Evolutionary conservation across 64 coral and sea anemone genomes (phyloP).

Genomic region (Porites australiensis): DNA sequence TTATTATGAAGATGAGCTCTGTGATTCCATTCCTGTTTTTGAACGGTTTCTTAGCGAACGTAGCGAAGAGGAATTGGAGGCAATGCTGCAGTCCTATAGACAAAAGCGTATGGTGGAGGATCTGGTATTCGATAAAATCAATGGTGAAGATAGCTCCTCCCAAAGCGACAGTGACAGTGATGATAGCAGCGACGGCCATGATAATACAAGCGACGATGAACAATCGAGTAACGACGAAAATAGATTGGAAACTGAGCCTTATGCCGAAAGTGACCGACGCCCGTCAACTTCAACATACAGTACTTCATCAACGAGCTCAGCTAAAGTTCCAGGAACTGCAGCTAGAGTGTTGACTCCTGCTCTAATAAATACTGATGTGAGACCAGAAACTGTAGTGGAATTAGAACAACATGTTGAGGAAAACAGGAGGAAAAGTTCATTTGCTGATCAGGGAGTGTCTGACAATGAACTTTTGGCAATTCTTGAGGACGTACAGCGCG

Average conservation of each 20-base stretch:
- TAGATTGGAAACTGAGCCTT: background rate
- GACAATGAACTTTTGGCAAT: conserved; percentile 59
- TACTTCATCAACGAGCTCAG: background rate
- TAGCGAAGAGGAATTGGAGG: conserved; percentile 29
- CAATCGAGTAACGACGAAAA: conserved; percentile 49
- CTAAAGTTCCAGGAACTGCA: background rate
- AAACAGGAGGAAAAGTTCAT: background rate
- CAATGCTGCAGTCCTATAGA: conserved; percentile 14
- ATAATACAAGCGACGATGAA: conserved; percentile 38
- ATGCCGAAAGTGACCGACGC: background rate
- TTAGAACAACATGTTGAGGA: background rate
- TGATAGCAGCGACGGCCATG: conserved; percentile 13
- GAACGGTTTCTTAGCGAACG: conserved; percentile 39
- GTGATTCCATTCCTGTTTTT: conserved; percentile 58
- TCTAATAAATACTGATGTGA: background rate
- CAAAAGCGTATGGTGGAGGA: conserved; percentile 46
- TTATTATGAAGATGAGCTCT: conserved; percentile 75
- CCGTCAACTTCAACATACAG: background rate
- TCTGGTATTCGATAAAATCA: conserved; percentile 21
- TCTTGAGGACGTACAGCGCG: conserved; percentile 36
- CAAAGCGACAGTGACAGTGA: conserved; percentile 26
- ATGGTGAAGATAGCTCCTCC: background rate
- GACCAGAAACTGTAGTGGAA: background rate
- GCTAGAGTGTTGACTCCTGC: background rate
- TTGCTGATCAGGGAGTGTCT: background rate